Percentiles rank a stretch among this genome's conserved stretches.
Conservation (phyloP, 2,797 vertebrate species). For the Muscicapa comitata region DNA sequence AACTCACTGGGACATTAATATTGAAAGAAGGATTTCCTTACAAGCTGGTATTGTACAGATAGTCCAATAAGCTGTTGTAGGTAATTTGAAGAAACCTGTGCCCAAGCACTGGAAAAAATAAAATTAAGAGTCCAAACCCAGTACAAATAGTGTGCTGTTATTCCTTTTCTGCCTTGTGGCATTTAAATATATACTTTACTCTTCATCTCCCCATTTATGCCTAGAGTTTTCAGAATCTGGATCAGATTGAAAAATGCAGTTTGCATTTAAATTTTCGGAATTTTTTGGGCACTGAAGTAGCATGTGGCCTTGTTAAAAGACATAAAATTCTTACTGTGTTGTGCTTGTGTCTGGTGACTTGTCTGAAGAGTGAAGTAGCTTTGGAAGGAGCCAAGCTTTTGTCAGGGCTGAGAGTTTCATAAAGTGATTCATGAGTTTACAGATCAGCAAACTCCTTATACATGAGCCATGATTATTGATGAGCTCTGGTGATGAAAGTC, state of each 20-base stretch:
- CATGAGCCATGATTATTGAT: not conserved
- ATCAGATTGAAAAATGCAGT: not conserved
- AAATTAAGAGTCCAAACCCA: not conserved
- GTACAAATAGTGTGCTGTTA: not conserved
- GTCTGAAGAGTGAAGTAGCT: not conserved
- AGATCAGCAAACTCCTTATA: not conserved
- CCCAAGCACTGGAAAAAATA: not conserved
- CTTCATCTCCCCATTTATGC: not conserved
- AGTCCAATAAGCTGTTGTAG: not conserved
- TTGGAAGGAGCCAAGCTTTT: not conserved
- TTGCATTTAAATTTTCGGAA: not conserved
- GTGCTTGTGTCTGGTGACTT: not conserved
- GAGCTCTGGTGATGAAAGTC: not conserved
- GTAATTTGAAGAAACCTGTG: not conserved
- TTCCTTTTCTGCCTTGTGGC: not conserved
- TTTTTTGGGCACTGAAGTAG: not conserved
- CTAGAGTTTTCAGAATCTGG: not conserved
- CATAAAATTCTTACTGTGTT: not conserved
- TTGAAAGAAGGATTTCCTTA: not conserved
- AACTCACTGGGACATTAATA: not conserved
- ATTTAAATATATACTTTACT: not conserved
- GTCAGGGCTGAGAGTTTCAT: not conserved
- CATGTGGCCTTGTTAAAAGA: not conserved
- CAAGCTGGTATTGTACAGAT: not conserved
- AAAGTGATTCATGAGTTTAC: not conserved